A percentile compares a stretch with the other conserved stretches of the same genome.
Conservation (phyloP, 2,888 invertebrate species). For the Pristionchus fissidentatus region DNA sequence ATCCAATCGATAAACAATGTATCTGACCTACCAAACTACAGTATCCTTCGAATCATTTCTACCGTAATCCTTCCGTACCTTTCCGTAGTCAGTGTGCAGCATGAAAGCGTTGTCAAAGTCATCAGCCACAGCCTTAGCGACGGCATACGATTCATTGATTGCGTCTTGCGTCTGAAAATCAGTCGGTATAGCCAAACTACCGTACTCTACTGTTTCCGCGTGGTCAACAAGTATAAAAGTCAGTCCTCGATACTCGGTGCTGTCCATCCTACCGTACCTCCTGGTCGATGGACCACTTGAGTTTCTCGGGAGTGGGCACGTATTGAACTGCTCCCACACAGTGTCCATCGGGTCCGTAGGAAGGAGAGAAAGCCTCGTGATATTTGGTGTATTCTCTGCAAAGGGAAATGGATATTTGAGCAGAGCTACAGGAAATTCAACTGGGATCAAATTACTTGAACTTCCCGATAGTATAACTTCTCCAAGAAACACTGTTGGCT, state of each 20-base stretch:
- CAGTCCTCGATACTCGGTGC: not conserved
- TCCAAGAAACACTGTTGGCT: too few relatives aligned
- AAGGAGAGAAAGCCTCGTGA: conserved; percentile 60
- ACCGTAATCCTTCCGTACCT: conserved; percentile 39
- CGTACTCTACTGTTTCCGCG: too few relatives aligned
- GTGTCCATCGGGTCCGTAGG: conserved; percentile 68
- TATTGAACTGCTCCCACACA: conserved; percentile 76
- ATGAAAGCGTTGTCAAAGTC: conserved; percentile 91
- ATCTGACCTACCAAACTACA: not conserved
- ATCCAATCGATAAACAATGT: not conserved
- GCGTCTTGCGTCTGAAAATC: conserved; percentile 54
- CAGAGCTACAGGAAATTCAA: too few relatives aligned
- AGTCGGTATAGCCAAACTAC: not conserved
- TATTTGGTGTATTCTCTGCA: conserved; percentile 68
- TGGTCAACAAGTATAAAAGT: not conserved
- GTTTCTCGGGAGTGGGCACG: conserved; percentile 85
- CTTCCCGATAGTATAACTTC: too few relatives aligned
- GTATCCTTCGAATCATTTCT: conserved; percentile 76
- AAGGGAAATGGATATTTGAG: too few relatives aligned
- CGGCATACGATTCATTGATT: conserved; percentile 61
- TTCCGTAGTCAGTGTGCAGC: conserved; percentile 87
- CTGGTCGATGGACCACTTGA: conserved; percentile 86
- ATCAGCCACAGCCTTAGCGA: conserved; percentile 83
- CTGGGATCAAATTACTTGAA: too few relatives aligned
- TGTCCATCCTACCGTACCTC: conserved; percentile 52